Conservation (phyloP, 2,797 vertebrate genomes). For the Sebastes jordani region DNA sequence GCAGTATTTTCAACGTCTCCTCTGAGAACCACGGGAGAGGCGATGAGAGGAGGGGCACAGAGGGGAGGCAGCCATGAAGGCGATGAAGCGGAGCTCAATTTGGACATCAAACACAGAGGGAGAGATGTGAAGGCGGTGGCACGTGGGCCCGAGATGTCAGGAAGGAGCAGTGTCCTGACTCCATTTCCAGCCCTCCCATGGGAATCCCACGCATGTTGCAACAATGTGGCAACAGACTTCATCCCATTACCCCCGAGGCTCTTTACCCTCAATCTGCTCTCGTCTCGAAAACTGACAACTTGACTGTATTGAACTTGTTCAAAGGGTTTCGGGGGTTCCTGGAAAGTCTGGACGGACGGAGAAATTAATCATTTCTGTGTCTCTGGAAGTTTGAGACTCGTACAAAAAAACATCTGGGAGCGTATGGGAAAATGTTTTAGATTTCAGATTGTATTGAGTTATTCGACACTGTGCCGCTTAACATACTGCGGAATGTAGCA, state of each 20-base stretch:
- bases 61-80: conserved; percentile 35
- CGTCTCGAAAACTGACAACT: conserved; percentile 67
- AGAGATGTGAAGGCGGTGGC: conserved; percentile 58
- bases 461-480: background rate
- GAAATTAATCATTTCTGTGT: conserved; percentile 58
- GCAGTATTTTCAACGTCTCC: conserved; percentile 38
- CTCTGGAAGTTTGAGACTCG: conserved; percentile 35
- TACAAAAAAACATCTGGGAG: background rate
- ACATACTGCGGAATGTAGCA: background rate
- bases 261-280: conserved; percentile 73
- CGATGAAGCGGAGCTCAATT: conserved; percentile 69
- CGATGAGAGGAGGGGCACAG: conserved; percentile 12
- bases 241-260: conserved; percentile 70
- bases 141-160: conserved; percentile 65
- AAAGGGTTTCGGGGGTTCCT: conserved; percentile 60
- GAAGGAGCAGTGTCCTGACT: conserved; percentile 66
- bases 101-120: conserved; percentile 73
- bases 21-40: conserved; percentile 2
- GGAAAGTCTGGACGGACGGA: conserved; percentile 43
- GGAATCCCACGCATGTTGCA: conserved; percentile 78
- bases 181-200: conserved; percentile 69
- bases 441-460: background rate
- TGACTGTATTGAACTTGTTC: conserved; percentile 65
- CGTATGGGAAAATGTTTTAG: background rate
- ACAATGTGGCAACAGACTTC: conserved; percentile 76